Percentiles rank a stretch among this genome's conserved stretches.
phyloP scores from a whole-genome alignment of 2,797 vertebrate genomes.

The Buceros bicornis region DNA sequence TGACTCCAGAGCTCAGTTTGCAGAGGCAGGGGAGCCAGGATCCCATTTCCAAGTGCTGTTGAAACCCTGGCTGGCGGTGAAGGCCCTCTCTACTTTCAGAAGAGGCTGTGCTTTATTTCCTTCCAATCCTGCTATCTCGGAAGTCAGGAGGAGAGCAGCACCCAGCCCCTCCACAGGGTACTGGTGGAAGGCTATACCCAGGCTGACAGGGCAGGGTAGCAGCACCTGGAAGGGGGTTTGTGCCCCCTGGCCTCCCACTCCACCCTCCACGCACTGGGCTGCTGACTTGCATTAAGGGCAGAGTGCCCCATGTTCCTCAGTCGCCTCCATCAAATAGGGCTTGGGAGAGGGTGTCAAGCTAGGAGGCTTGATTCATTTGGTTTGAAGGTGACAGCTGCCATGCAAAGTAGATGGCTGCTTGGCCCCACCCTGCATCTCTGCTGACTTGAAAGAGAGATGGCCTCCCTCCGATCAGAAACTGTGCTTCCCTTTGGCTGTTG shows the following conservation, averaged over 20 bases:
- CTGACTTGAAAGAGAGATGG: background rate
- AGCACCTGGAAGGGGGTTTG: background rate
- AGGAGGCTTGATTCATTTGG: background rate
- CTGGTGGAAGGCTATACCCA: accelerated
- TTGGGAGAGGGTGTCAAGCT: background rate
- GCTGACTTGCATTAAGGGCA: background rate
- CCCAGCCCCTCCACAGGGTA: accelerated
- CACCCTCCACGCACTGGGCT: background rate
- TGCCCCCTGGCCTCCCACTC: accelerated
- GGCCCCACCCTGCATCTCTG: background rate
- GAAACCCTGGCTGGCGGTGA: background rate
- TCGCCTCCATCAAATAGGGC: background rate
- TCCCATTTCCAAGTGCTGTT: background rate
- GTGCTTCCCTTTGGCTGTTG: background rate
- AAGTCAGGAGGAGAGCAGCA: background rate
- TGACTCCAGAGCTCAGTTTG: background rate
- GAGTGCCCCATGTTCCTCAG: background rate
- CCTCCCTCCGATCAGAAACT: background rate
- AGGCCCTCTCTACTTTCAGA: background rate
- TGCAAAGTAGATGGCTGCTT: background rate
- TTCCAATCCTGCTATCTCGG: accelerated
- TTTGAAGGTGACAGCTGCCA: background rate
- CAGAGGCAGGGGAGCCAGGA: background rate
- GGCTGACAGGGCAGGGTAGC: background rate
- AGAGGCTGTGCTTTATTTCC: background rate